Evolutionary conservation across 37 sponge, comb jelly and placozoan species (phyloP), one percentile per base, ranked within the genome.

Genomic region (Beroe forskalii): DNA sequence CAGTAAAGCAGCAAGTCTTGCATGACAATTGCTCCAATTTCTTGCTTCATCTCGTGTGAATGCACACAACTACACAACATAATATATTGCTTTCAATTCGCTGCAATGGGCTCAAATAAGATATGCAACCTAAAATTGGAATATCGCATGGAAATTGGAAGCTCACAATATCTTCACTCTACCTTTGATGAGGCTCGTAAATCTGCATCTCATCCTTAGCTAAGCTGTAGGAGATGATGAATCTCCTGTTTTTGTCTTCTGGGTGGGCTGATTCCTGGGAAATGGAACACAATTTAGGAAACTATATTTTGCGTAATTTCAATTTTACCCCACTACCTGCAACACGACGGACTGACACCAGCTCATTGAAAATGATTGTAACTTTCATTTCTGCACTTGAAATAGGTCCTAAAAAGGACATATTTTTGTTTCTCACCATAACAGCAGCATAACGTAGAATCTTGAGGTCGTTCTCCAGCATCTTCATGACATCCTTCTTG

Each of bases 401-500:
- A n/a, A n/a, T n/a, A n/a, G n/a, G n/a, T n/a, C n/a, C n/a, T n/a
- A n/a, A n/a, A n/a, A n/a, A n/a, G n/a, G n/a, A n/a, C n/a, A n/a
- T n/a, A n/a, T n/a, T n/a, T n/a, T n/a, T n/a, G n/a, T n/a, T n/a
- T 6, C 95, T 90, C 55, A 97, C 97, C 95, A 95, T 93, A n/a
- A 90, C 80, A 28, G 97, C 97, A 19, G 93, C 90, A 76, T 91
- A 98, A 89, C 99, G 76, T 25, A 98, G 94, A 2, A 95, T 92
- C 72, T 96, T 95, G 3, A 95, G 94, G 76, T 96, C 96, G 89
- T 95, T 95, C 90, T 98, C 99, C 60, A 98, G 89, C 95, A 98
- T 96, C 89, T 94, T 95, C 67, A 98, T 96, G 89, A 95, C 92
- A 76, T 98, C 99, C 72, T 96, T 98, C 94, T 95, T 98, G 19